phyloP scores from a whole-genome alignment of 2,113 vertebrate species.

The Empidonax traillii region DNA sequence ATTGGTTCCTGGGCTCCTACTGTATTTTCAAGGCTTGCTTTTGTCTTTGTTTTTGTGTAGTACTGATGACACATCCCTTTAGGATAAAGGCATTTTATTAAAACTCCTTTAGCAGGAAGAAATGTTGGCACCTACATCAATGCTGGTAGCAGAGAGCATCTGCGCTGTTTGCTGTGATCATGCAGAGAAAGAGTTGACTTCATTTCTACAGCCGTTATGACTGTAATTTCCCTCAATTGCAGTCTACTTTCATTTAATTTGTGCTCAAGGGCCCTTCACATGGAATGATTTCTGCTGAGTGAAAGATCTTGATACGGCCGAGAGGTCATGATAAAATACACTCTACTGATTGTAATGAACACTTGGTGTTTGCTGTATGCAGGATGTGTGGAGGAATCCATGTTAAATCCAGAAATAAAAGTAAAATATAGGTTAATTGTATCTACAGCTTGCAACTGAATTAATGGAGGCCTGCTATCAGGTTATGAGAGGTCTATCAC shows the following conservation, averaged over 20 bases:
- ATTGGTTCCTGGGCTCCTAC: background rate
- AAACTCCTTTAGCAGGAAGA: slow-evolving; percentile 50
- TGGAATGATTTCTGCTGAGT: slow-evolving; percentile 70
- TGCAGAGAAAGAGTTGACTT: slow-evolving; percentile 59
- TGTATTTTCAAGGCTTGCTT: slow-evolving; percentile 25
- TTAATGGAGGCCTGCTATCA: background rate
- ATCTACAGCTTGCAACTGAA: background rate
- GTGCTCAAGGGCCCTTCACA: slow-evolving; percentile 71
- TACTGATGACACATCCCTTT: slow-evolving; percentile 41
- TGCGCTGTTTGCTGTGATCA: slow-evolving; percentile 50
- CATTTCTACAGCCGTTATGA: slow-evolving; percentile 65
- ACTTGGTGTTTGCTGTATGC: slow-evolving; percentile 4
- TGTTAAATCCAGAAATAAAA: slow-evolving; percentile 7
- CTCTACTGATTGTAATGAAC: slow-evolving; percentile 60
- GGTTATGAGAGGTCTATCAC: background rate
- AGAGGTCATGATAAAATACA: slow-evolving; percentile 61
- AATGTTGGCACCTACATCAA: slow-evolving; percentile 51
- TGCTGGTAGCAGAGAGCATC: slow-evolving; percentile 48
- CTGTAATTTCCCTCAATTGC: slow-evolving; percentile 73
- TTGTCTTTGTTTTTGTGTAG: slow-evolving; percentile 60
- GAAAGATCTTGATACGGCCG: slow-evolving; percentile 68
- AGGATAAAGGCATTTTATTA: slow-evolving; percentile 67
- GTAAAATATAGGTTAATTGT: background rate
- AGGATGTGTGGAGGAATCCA: slow-evolving; percentile 14
- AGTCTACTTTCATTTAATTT: slow-evolving; percentile 78